These are phyloP conservation scores for Mormyrus proboscirostris DNA, from an alignment of 2,797 vertebrate species.

Conservation along the genomic window DNA sequence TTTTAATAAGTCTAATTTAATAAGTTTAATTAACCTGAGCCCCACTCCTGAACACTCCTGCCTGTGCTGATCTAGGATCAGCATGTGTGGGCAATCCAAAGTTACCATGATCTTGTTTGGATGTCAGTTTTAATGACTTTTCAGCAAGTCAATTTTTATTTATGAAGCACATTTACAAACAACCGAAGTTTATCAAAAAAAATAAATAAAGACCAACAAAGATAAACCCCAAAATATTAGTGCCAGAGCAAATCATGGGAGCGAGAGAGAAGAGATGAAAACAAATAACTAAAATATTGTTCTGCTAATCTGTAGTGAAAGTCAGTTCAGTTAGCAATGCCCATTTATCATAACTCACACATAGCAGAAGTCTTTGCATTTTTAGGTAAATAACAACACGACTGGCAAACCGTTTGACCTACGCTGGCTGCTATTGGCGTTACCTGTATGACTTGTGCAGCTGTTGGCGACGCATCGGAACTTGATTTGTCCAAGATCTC, in stretches of 20 bases:
- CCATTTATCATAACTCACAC: background rate
- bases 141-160: background rate
- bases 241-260: background rate
- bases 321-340: background rate
- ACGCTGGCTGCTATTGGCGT: background rate
- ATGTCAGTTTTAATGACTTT: background rate
- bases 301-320: background rate
- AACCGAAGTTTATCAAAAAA: background rate
- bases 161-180: background rate
- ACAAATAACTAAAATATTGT: background rate
- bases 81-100: background rate
- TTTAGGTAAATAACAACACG: background rate
- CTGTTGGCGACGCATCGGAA: slow-evolving; percentile 57
- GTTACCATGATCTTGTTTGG: background rate
- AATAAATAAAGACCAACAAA: background rate
- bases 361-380: background rate
- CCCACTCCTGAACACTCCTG: background rate
- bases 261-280: background rate
- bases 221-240: background rate
- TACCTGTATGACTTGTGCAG: slow-evolving; percentile 68
- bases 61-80: background rate
- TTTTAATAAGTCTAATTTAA: background rate
- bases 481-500: slow-evolving; percentile 58
- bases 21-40: background rate
- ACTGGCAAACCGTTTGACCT: background rate